Evolutionary conservation across 1,140 invertebrate species (phyloP).

Genomic region (Listronotus oregonensis): DNA sequence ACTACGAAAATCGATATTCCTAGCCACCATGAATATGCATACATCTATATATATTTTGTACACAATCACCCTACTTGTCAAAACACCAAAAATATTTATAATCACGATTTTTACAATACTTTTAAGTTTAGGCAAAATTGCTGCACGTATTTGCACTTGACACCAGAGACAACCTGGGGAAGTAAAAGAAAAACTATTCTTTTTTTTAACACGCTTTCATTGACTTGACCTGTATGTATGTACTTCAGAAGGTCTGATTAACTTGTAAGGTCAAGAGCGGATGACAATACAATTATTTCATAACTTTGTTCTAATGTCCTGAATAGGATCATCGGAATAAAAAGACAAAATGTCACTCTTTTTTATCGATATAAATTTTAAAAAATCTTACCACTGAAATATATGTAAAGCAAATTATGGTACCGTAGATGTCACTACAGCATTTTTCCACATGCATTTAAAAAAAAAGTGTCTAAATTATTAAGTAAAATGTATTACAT

Average conservation of each 20-base stretch:
- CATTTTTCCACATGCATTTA: no score
- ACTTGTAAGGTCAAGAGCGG: no score
- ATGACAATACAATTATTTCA: no score
- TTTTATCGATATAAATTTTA: no score
- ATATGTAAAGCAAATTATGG: no score
- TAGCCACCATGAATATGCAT: constrained; percentile 2
- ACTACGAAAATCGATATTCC: not conserved
- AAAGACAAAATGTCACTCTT: no score
- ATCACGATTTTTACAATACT: constrained; percentile 15
- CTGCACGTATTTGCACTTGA: constrained; percentile 4
- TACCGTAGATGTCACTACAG: no score
- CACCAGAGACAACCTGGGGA: not conserved
- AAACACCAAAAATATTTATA: constrained; percentile 12
- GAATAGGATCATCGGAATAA: no score
- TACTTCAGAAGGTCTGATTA: not conserved
- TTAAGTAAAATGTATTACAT: no score
- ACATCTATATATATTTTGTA: constrained; percentile 1
- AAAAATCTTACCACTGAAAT: no score
- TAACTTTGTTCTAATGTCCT: no score
- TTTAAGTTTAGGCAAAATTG: constrained; percentile 7
- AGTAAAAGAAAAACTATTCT: not conserved
- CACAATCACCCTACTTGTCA: constrained; percentile 5
- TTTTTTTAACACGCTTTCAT: not conserved
- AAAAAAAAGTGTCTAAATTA: no score
- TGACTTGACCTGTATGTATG: not conserved